These are phyloP conservation scores for Urosaurus nigricauda DNA, from an alignment of 2,797 vertebrate genomes.

Conservation along the genomic window DNA sequence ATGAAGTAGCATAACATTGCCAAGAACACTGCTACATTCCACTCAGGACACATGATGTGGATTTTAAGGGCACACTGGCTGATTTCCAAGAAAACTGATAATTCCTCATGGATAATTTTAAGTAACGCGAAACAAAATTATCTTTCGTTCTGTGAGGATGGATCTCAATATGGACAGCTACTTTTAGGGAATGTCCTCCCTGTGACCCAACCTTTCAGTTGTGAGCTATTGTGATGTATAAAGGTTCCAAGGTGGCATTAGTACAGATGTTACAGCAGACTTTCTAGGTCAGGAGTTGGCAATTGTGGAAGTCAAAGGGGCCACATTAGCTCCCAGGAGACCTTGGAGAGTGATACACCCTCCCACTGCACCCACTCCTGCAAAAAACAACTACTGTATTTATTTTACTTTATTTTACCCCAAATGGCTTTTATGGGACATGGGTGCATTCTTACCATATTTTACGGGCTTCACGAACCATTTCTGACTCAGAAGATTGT, in stretches of 20 bases:
- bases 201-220: neutral
- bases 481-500: too few species aligned
- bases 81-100: constrained; percentile 46
- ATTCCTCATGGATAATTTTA: neutral
- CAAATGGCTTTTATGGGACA: too few species aligned
- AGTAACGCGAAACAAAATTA: neutral
- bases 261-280: neutral
- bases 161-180: fast-evolving
- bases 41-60: constrained; percentile 31
- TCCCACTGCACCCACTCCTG: too few species aligned
- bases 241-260: neutral
- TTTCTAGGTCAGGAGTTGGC: too few species aligned
- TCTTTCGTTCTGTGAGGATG: neutral
- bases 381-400: too few species aligned
- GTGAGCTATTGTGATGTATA: neutral
- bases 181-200: neutral
- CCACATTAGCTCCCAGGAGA: too few species aligned
- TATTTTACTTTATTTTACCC: too few species aligned
- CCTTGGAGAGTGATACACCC: too few species aligned
- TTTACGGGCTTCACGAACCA: too few species aligned
- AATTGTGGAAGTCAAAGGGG: too few species aligned
- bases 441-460: too few species aligned
- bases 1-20: constrained; percentile 5
- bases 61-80: constrained; percentile 48
- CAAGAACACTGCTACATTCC: constrained; percentile 28